Evolutionary conservation across 2,888 invertebrate species (phyloP), one percentile per base, ranked within the genome.

Genomic region (Lepidocyrtoides sp.): DNA sequence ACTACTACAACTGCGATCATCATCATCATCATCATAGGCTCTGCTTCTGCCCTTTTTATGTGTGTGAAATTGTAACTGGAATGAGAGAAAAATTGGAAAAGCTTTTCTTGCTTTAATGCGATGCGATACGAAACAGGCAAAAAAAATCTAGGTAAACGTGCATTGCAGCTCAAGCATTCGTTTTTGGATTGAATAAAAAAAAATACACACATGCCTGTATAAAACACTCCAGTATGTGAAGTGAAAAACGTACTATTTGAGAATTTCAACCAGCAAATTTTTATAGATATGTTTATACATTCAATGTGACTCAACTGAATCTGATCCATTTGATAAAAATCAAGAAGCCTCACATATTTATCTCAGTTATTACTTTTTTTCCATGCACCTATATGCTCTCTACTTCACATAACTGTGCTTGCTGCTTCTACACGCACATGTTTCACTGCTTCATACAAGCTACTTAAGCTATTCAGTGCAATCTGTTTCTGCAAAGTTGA

Each of bases 111-210:
- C 20, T 7, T 17, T 54, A 54, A 54, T 54, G 54, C 54, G 54
- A 63, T 20, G 23, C 23, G 29, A 29, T 12, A 17, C 14, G 57
- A 48, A 20, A 57, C 17, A 8, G 12, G n/a, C 10, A 14, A 29
- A 23, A 63, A 63, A 63, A 82, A 44, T 63, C 57, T 79, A 54
- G 77, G 81, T 82, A 57, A 57, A 57, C 81, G 57, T 57, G 57
- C 36, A 23, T 57, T 63, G 63, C 63, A 63, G 63, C 17, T 32
- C 29, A 63, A 63, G 29, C 14, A 63, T n/a, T n/a, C n/a, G n/a
- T n/a, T n/a, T n/a, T 29, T 32, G 29, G 14, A 29, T 54, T 17
- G 54, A 7, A 3, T 54, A 14, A 7, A n/a, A 54, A 20, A n/a
- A 54, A 17, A 51, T 10, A 14, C n/a, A 29, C 63, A 63, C 26